These are phyloP conservation scores for Amphipyra berbera DNA, from an alignment of 2,888 invertebrate genomes.

Conservation along the genomic window DNA sequence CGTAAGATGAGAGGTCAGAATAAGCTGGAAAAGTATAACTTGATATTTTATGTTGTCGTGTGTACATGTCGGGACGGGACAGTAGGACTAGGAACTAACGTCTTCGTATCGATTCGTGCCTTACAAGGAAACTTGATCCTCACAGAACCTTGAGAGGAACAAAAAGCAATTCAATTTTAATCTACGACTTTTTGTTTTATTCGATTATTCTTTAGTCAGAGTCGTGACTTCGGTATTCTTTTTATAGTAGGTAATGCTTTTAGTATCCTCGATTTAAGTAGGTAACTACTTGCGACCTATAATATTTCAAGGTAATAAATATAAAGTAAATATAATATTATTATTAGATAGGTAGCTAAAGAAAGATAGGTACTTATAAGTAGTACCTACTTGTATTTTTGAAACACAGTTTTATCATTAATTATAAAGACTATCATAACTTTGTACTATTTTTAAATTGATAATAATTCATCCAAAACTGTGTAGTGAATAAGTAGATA, in stretches of 20 bases:
- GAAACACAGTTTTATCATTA: no score
- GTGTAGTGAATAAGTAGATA: not conserved
- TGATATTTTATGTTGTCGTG: no score
- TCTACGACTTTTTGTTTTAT: constrained; percentile 66
- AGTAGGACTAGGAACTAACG: constrained; percentile 41
- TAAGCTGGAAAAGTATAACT: no score
- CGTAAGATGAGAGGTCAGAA: no score
- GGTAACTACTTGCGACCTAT: no score
- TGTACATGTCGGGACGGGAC: constrained; percentile 7
- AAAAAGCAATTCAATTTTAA: constrained; percentile 72
- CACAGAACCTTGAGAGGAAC: constrained; percentile 71
- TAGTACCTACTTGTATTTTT: no score
- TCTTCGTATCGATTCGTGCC: constrained; percentile 60
- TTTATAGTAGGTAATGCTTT: not conserved
- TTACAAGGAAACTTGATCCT: constrained; percentile 78
- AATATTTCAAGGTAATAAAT: no score
- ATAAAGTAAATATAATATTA: no score
- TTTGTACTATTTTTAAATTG: no score
- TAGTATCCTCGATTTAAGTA: not conserved
- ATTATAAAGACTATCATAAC: no score
- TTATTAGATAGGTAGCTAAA: no score
- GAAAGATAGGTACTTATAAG: no score
- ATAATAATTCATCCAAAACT: not conserved
- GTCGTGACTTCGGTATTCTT: constrained; percentile 60
- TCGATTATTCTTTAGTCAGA: constrained; percentile 55